Conservation (phyloP, 2,113 vertebrate genomes). For the Pristiophorus japonicus region DNA sequence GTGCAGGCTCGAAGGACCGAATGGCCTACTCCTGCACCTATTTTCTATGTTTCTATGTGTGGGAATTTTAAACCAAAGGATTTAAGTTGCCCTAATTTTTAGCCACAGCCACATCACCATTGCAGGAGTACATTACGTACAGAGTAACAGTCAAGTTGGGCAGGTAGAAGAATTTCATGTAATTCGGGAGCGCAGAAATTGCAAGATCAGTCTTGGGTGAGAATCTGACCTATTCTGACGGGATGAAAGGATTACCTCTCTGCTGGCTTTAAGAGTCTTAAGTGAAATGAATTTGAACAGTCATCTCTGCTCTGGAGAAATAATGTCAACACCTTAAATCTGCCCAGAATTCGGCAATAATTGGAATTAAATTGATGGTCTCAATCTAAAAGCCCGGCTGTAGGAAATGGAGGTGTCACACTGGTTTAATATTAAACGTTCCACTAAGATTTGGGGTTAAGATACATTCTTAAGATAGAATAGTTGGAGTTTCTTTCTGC, state of each 20-base stretch:
- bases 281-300: slow-evolving; percentile 27
- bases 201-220: background rate
- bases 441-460: background rate
- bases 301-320: background rate
- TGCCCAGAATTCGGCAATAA: background rate
- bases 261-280: background rate
- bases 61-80: background rate
- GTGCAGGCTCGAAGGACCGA: no score
- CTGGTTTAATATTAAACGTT: slow-evolving; percentile 4
- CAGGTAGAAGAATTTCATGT: background rate
- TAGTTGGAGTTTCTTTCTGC: background rate
- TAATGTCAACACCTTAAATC: slow-evolving; percentile 10
- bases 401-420: background rate
- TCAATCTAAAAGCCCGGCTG: background rate
- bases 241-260: slow-evolving; percentile 20
- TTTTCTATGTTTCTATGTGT: no score
- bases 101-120: background rate
- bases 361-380: slow-evolving; percentile 25
- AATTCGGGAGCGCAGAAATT: background rate
- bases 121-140: background rate
- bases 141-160: background rate
- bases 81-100: background rate
- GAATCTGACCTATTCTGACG: background rate
- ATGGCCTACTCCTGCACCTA: no score
- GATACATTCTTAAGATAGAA: background rate